phyloP scores from a whole-genome alignment of 1,140 invertebrate genomes.

The Drosophila carrolli region DNA sequence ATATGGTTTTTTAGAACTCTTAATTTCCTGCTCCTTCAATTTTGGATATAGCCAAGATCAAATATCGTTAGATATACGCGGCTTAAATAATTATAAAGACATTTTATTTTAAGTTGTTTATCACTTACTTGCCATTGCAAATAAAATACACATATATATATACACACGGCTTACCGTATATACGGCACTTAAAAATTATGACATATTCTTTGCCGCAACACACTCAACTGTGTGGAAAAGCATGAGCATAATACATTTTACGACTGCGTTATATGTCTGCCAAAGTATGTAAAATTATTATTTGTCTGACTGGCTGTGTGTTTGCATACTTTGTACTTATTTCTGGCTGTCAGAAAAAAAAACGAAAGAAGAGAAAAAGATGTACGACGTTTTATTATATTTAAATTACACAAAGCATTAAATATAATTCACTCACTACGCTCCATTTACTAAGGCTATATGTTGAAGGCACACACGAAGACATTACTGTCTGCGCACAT shows the following conservation, averaged over 20 bases:
- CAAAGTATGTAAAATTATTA: slow-evolving; percentile 55
- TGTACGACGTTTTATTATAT: slow-evolving; percentile 73
- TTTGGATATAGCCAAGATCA: no score
- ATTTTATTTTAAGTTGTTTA: slow-evolving; percentile 1
- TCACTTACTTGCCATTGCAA: slow-evolving; percentile 4
- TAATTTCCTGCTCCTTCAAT: no score
- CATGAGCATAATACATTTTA: slow-evolving; percentile 47
- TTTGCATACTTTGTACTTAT: slow-evolving; percentile 32
- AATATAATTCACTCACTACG: slow-evolving; percentile 82
- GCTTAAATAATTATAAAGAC: not conserved
- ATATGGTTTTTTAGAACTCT: no score
- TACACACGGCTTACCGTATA: slow-evolving; percentile 1
- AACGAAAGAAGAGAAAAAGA: slow-evolving; percentile 17
- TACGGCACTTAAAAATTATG: slow-evolving; percentile 49
- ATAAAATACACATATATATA: not conserved
- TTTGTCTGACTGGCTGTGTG: slow-evolving; percentile 48
- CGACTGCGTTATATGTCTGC: slow-evolving; percentile 55
- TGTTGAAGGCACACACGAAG: slow-evolving; percentile 35
- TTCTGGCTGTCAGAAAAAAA: slow-evolving; percentile 5
- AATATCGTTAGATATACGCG: not conserved
- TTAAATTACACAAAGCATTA: slow-evolving; percentile 83
- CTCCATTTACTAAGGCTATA: slow-evolving; percentile 81
- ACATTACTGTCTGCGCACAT: slow-evolving; percentile 40
- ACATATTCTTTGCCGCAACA: slow-evolving; percentile 47
- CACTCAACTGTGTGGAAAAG: slow-evolving; percentile 35